Conservation (phyloP, 2,113 vertebrate genomes). For the Hymenochirus boettgeri region DNA sequence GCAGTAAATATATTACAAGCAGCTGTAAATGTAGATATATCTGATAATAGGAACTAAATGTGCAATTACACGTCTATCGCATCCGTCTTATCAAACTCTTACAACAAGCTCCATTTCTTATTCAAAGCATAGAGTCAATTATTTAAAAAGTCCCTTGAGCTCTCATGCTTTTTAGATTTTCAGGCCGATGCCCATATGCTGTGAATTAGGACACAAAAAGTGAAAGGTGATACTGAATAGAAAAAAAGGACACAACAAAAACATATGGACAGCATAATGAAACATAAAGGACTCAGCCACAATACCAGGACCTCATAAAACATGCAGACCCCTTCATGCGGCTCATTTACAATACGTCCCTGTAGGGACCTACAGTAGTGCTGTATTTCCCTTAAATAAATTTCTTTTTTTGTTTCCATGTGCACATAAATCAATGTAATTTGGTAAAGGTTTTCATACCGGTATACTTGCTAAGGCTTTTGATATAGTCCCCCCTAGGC, state of each 20-base stretch:
- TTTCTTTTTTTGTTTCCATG: neutral
- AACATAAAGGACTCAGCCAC: conserved; percentile 39
- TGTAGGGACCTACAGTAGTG: conserved; percentile 15
- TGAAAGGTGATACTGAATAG: conserved; percentile 33
- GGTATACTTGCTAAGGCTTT: no score
- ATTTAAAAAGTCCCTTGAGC: conserved; percentile 30
- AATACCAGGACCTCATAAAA: conserved; percentile 40
- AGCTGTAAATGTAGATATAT: conserved; percentile 9
- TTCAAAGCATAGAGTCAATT: conserved; percentile 34
- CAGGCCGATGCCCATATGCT: conserved; percentile 30
- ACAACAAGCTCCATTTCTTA: conserved; percentile 25
- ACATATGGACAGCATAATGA: conserved; percentile 42
- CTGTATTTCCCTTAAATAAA: conserved; percentile 30
- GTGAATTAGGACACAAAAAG: conserved; percentile 28
- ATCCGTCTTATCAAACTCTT: conserved; percentile 29
- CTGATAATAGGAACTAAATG: conserved; percentile 24
- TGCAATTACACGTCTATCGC: conserved; percentile 31
- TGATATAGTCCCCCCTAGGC: no score
- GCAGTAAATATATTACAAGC: conserved; percentile 6
- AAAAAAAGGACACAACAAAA: conserved; percentile 31
- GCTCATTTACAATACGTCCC: conserved; percentile 39
- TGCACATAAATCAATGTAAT: neutral
- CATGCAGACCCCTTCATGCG: conserved; percentile 32
- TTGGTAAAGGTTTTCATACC: neutral
- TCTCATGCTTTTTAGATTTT: conserved; percentile 20